Percentiles rank a stretch among this genome's conserved stretches.
phyloP scores from a whole-genome alignment of 2,888 invertebrate species.

The Zhuqinia jingwanae region DNA sequence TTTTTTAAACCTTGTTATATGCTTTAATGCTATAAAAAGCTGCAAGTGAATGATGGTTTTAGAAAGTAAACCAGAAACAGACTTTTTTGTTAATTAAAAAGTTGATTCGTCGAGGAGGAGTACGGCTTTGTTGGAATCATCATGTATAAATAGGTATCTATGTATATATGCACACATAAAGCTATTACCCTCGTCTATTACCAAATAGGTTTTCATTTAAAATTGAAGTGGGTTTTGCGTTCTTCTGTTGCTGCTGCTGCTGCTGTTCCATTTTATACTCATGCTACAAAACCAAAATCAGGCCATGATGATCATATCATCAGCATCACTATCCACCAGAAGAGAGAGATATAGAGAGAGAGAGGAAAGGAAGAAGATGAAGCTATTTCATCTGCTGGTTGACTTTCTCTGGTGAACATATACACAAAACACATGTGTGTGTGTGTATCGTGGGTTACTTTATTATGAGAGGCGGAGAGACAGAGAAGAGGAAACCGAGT shows the following conservation, averaged over 20 bases:
- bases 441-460: background rate
- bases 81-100: slow-evolving; percentile 56
- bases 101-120: slow-evolving; percentile 15
- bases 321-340: too few relatives aligned
- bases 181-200: too few relatives aligned
- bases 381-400: too few relatives aligned
- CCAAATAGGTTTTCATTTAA: background rate
- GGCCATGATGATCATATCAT: too few relatives aligned
- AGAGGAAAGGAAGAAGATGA: too few relatives aligned
- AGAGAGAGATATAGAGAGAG: too few relatives aligned
- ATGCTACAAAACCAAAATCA: too few relatives aligned
- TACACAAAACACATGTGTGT: background rate
- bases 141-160: background rate
- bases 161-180: slow-evolving; percentile 1
- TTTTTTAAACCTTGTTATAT: too few relatives aligned
- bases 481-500: slow-evolving; percentile 27
- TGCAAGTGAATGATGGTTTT: too few relatives aligned
- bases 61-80: background rate
- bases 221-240: background rate
- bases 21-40: too few relatives aligned
- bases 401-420: too few relatives aligned
- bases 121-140: background rate
- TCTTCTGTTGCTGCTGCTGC: background rate
- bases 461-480: background rate
- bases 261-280: background rate